Conservation (phyloP, 2,888 invertebrate species). For the Pilophorus perplexus region DNA sequence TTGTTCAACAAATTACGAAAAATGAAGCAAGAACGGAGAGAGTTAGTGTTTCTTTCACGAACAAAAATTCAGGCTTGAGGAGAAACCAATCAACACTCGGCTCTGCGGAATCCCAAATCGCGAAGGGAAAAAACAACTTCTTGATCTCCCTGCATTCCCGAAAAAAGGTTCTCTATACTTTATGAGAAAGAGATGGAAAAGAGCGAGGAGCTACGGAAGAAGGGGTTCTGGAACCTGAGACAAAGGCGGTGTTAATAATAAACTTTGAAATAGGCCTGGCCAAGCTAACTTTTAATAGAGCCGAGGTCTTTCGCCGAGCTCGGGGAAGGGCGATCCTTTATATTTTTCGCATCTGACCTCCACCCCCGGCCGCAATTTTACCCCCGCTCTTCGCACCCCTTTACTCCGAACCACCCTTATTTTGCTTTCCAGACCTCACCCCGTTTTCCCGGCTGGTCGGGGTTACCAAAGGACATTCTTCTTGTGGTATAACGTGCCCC, state of each 20-base stretch:
- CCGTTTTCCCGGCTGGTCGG: not conserved
- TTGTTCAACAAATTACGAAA: too few species aligned
- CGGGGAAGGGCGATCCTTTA: slow-evolving; percentile 24
- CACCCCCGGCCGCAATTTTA: not conserved
- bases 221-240: slow-evolving; percentile 13
- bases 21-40: too few species aligned
- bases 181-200: slow-evolving; percentile 4
- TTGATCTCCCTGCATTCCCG: too few species aligned
- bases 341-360: slow-evolving; percentile 21
- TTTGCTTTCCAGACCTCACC: not conserved
- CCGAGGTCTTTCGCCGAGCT: slow-evolving; percentile 1
- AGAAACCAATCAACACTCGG: too few species aligned
- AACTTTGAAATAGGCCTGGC: slow-evolving; percentile 21
- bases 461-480: not conserved
- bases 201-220: not conserved
- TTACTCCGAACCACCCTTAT: not conserved
- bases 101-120: too few species aligned
- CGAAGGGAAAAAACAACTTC: too few species aligned
- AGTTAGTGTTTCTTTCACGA: too few species aligned
- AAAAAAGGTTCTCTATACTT: slow-evolving; percentile 18
- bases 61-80: too few species aligned
- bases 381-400: not conserved
- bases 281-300: slow-evolving; percentile 26
- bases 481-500: not conserved
- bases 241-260: slow-evolving; percentile 30